phyloP scores from a whole-genome alignment of 2,888 invertebrate genomes.

The Dynastes hyllus region DNA sequence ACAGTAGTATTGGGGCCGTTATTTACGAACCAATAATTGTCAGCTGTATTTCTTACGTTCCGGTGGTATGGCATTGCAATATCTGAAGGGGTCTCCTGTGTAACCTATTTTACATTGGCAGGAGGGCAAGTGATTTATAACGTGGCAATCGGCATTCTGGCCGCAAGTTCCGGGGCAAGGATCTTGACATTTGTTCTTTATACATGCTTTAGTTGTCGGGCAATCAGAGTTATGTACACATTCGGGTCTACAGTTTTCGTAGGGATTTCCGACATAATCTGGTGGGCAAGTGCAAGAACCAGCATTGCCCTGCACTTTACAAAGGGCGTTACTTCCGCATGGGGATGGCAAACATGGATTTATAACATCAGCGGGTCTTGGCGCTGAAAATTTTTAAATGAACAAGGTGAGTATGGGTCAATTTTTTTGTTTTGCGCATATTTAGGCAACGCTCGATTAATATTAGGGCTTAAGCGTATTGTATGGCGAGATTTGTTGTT shows the following conservation, averaged over 20 bases:
- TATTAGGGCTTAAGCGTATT: conserved; percentile 31
- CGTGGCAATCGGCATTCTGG: conserved; percentile 79
- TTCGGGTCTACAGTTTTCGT: conserved; percentile 82
- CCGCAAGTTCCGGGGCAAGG: conserved; percentile 83
- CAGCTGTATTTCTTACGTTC: conserved; percentile 69
- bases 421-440: conserved; percentile 37
- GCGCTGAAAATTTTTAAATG: conserved; percentile 53
- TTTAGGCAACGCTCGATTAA: neutral
- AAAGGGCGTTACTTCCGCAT: conserved; percentile 80
- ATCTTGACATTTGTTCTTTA: conserved; percentile 79
- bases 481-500: conserved; percentile 5
- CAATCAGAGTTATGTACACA: conserved; percentile 80
- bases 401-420: conserved; percentile 18
- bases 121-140: conserved; percentile 78
- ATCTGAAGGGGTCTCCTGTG: conserved; percentile 80
- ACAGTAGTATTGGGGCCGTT: conserved; percentile 35
- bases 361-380: conserved; percentile 68
- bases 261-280: conserved; percentile 85
- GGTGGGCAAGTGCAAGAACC: conserved; percentile 83
- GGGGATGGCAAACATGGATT: conserved; percentile 81
- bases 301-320: conserved; percentile 81
- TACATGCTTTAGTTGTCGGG: conserved; percentile 77
- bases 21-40: conserved; percentile 11
- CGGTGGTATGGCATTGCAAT: conserved; percentile 67
- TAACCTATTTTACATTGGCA: conserved; percentile 78